These are phyloP conservation scores for Drosophila anomelani DNA, from an alignment of 2,888 invertebrate species.

Conservation along the genomic window DNA sequence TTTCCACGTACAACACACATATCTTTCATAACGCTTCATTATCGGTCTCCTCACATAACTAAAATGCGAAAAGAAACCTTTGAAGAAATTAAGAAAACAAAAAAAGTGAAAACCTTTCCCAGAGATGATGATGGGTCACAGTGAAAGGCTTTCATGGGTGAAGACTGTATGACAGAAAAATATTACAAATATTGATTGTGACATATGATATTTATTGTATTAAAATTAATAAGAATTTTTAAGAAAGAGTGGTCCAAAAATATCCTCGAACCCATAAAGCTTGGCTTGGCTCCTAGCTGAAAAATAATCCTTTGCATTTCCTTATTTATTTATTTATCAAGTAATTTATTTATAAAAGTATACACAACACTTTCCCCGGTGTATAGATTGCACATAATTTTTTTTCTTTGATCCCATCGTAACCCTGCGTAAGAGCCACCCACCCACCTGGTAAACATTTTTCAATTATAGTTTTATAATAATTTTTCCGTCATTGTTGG, in stretches of 20 bases:
- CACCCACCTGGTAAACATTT: slow-evolving; percentile 51
- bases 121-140: slow-evolving; percentile 33
- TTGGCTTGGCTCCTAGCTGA: neutral
- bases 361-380: slow-evolving; percentile 5
- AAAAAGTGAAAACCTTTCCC: slow-evolving; percentile 51
- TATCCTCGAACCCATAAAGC: too few species aligned
- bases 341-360: neutral
- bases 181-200: neutral
- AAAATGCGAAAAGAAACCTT: slow-evolving; percentile 46
- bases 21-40: slow-evolving; percentile 54
- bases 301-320: neutral
- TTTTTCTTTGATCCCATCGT: slow-evolving; percentile 38
- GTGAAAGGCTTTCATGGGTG: slow-evolving; percentile 38
- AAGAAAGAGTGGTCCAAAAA: too few species aligned
- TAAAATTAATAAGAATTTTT: too few species aligned
- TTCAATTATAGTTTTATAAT: slow-evolving; percentile 72
- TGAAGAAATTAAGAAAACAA: slow-evolving; percentile 18
- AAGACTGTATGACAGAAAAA: neutral
- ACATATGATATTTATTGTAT: neutral
- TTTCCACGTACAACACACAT: slow-evolving; percentile 19
- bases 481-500: slow-evolving; percentile 78
- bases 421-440: slow-evolving; percentile 27
- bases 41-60: slow-evolving; percentile 37
- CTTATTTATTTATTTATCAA: neutral
- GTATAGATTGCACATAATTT: slow-evolving; percentile 11